A percentile compares a stretch with the other conserved stretches of the same genome.
phyloP scores from a whole-genome alignment of 2,113 vertebrate genomes.

The Coreoperca whiteheadi region DNA sequence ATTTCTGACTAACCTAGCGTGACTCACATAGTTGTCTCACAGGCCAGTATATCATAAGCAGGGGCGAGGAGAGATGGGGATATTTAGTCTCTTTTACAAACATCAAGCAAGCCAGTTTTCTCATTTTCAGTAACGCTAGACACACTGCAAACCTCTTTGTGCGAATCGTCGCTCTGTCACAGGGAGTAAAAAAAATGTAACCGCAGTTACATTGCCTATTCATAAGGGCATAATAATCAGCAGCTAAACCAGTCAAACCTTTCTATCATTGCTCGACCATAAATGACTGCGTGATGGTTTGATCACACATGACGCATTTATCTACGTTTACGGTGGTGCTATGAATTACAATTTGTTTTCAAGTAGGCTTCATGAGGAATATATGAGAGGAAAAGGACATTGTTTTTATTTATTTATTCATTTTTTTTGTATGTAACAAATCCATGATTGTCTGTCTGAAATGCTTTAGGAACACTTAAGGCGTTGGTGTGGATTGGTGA shows the following conservation, averaged over 20 bases:
- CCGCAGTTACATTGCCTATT: background rate
- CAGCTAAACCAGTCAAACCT: background rate
- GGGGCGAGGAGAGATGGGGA: background rate
- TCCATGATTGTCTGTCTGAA: background rate
- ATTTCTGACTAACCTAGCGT: constrained; percentile 11
- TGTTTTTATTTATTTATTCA: background rate
- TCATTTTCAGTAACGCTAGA: background rate
- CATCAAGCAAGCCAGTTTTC: background rate
- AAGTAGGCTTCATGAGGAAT: background rate
- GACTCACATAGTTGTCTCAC: background rate
- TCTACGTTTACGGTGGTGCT: background rate
- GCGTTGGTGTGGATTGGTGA: background rate
- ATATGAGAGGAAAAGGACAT: background rate
- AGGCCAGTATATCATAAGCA: background rate
- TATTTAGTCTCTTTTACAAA: background rate
- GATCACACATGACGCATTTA: background rate
- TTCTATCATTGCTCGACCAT: background rate
- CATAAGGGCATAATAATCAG: background rate
- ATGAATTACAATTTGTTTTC: background rate
- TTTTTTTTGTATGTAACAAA: background rate
- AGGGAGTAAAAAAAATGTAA: background rate
- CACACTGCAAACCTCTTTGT: background rate
- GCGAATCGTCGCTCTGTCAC: background rate
- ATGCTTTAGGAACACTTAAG: background rate
- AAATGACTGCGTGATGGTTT: background rate